Conservation (phyloP, 1,140 invertebrate species). For the Drosophila ohnishii region DNA sequence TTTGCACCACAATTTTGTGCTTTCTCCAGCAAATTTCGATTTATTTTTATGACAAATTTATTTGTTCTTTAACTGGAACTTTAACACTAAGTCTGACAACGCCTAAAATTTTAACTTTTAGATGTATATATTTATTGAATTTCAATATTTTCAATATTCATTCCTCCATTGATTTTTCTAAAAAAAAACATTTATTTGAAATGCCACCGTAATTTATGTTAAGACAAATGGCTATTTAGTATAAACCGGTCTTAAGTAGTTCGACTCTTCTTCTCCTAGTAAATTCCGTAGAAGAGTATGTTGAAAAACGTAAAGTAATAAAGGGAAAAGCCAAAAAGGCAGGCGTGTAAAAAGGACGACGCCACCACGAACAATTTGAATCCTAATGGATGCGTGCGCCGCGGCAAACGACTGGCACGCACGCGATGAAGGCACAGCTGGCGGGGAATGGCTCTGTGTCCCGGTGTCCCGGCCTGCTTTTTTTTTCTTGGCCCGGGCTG, state of each 20-base stretch:
- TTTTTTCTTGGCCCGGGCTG: slow-evolving; percentile 24
- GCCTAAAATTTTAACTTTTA: background rate
- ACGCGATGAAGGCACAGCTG: slow-evolving; percentile 69
- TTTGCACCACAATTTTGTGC: no score
- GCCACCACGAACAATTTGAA: slow-evolving; percentile 72
- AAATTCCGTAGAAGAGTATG: slow-evolving; percentile 11
- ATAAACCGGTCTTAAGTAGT: background rate
- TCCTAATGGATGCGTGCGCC: slow-evolving; percentile 79
- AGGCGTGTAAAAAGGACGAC: slow-evolving; percentile 70
- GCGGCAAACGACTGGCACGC: slow-evolving; percentile 68
- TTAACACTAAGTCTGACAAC: no score
- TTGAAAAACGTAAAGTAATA: slow-evolving; percentile 28
- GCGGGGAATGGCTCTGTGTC: slow-evolving; percentile 22
- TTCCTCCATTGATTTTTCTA: background rate
- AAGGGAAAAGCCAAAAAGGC: slow-evolving; percentile 62
- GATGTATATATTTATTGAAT: background rate
- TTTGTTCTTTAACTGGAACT: no score
- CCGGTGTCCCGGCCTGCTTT: slow-evolving; percentile 6
- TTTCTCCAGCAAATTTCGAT: no score
- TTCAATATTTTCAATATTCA: background rate
- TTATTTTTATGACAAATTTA: no score
- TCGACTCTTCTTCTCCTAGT: background rate
- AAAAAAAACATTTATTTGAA: background rate
- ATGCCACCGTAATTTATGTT: background rate
- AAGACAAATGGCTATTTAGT: background rate